Evolutionary conservation across 2,797 vertebrate genomes (phyloP).

Genomic region (Allobates femoralis): DNA sequence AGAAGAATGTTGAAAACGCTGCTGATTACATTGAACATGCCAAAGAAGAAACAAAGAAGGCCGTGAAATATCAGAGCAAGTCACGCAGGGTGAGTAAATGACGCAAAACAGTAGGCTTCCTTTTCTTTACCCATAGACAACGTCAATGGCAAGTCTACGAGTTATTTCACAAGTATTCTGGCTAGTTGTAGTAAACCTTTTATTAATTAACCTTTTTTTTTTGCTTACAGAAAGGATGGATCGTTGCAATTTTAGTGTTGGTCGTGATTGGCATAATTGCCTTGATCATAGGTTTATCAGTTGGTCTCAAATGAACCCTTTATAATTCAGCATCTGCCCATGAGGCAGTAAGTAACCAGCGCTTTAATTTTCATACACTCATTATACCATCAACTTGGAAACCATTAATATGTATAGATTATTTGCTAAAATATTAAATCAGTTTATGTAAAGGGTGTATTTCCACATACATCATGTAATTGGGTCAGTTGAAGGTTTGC

Average conservation of each 20-base stretch:
- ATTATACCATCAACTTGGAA: slow-evolving; percentile 48
- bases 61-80: slow-evolving; percentile 90
- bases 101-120: neutral
- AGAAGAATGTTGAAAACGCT: slow-evolving; percentile 90
- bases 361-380: slow-evolving; percentile 61
- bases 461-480: neutral
- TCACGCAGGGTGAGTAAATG: slow-evolving; percentile 84
- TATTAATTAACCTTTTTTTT: slow-evolving; percentile 63
- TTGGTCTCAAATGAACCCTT: slow-evolving; percentile 79
- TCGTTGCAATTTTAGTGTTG: slow-evolving; percentile 83
- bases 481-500: neutral
- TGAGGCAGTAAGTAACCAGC: slow-evolving; percentile 75
- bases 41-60: slow-evolving; percentile 94
- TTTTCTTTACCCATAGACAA: neutral
- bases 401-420: neutral
- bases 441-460: neutral
- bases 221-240: slow-evolving; percentile 89
- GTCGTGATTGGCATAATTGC: slow-evolving; percentile 83
- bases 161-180: neutral
- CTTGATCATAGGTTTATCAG: slow-evolving; percentile 89
- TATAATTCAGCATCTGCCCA: slow-evolving; percentile 68
- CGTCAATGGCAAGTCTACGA: too few species aligned
- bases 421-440: neutral
- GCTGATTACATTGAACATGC: slow-evolving; percentile 87
- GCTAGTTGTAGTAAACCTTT: neutral